Conservation (phyloP, 2,113 vertebrate genomes). For the Bettongia penicillata region DNA sequence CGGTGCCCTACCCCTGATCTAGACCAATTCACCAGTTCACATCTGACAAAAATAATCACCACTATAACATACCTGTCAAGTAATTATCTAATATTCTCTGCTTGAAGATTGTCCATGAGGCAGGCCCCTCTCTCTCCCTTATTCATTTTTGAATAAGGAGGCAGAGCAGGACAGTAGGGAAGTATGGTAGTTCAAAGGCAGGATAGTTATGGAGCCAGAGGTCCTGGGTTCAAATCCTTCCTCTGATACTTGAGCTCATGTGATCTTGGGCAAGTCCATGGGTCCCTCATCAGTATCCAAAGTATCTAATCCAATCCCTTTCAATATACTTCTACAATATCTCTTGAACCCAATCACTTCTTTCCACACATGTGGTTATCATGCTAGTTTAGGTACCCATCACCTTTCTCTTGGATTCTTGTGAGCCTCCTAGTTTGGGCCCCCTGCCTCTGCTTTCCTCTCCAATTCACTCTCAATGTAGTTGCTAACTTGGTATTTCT, state of each 20-base stretch:
- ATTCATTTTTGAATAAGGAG: background rate
- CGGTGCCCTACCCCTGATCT: background rate
- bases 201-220: background rate
- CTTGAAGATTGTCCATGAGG: background rate
- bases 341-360: background rate
- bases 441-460: background rate
- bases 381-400: background rate
- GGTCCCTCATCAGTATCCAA: background rate
- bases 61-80: background rate
- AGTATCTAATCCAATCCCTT: background rate
- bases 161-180: background rate
- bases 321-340: background rate
- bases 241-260: background rate
- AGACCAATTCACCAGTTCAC: background rate
- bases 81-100: background rate
- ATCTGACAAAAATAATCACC: background rate
- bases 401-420: background rate
- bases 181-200: background rate
- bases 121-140: background rate
- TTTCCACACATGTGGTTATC: background rate
- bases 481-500: background rate
- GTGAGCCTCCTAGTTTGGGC: background rate
- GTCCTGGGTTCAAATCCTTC: background rate
- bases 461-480: background rate
- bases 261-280: background rate